Conservation (phyloP, 2,888 invertebrate species). For the Ashinkailepas kermadecensis region DNA sequence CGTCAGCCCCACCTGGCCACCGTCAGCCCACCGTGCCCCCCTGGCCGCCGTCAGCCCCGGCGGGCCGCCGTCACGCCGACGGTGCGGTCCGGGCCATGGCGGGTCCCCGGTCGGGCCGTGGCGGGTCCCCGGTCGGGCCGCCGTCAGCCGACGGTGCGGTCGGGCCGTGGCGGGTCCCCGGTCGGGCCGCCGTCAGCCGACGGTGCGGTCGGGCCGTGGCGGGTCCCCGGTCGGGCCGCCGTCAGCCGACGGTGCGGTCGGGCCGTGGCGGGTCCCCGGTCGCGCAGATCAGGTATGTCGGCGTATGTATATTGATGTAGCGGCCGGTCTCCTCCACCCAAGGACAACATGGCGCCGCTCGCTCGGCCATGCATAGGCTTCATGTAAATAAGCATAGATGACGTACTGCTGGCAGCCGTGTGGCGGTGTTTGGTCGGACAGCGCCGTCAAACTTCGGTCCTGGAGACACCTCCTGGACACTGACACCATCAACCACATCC, state of each 20-base stretch:
- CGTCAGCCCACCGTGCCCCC: too few species aligned
- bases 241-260: neutral
- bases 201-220: neutral
- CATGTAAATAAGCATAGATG: neutral
- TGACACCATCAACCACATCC: too few species aligned
- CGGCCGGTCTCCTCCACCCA: neutral
- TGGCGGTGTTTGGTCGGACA: too few species aligned
- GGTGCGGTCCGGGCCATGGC: neutral
- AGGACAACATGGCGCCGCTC: neutral
- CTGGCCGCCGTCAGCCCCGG: too few species aligned
- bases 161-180: neutral
- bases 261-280: neutral
- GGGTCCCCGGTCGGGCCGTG: neutral
- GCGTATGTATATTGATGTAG: slow-evolving; percentile 10
- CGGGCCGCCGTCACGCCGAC: neutral
- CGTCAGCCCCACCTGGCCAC: too few species aligned
- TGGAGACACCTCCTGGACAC: too few species aligned
- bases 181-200: neutral
- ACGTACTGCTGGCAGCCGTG: neutral
- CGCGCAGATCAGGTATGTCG: neutral
- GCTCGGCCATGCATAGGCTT: neutral
- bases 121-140: too few species aligned
- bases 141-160: neutral
- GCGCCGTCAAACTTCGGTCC: too few species aligned
- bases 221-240: neutral